Evolutionary conservation across 2,888 invertebrate genomes (phyloP).

Genomic region (Stegophylla sp.): DNA sequence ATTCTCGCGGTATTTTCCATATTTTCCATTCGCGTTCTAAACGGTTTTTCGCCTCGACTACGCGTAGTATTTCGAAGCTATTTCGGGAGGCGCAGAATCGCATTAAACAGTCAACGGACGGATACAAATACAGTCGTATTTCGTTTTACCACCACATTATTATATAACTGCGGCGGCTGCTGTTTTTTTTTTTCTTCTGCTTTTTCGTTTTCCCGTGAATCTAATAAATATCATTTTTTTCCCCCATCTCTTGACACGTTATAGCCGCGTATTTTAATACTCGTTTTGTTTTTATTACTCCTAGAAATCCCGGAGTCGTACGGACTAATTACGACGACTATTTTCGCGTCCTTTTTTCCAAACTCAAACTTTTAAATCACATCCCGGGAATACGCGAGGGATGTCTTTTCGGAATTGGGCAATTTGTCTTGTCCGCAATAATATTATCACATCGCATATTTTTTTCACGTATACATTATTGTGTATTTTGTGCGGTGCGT

Average conservation of each 20-base stretch:
- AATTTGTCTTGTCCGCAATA: constrained; percentile 20
- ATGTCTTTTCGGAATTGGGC: constrained; percentile 12
- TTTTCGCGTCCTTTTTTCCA: background rate
- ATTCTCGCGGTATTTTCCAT: no score
- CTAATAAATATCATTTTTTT: constrained; percentile 17
- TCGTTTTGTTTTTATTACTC: constrained; percentile 22
- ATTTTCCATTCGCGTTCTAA: background rate
- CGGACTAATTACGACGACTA: constrained; percentile 20
- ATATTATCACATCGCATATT: constrained; percentile 4
- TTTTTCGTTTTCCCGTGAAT: background rate
- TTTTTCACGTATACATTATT: background rate
- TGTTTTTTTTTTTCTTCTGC: background rate
- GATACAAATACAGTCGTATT: background rate
- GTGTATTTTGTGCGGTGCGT: no score
- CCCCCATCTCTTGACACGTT: background rate
- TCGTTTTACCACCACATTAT: background rate
- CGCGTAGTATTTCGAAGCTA: no score
- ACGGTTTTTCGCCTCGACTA: background rate
- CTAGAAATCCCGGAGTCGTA: constrained; percentile 20
- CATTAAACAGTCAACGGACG: background rate
- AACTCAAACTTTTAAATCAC: constrained; percentile 34
- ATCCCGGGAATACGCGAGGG: background rate
- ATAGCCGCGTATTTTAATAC: constrained; percentile 22
- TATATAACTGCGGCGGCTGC: constrained; percentile 1
- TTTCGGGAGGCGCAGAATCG: background rate